Base-by-base conservation (phyloP, 30 jellyfish, hydroid and myxozoan species). In the Aurelia sp. region DNA sequence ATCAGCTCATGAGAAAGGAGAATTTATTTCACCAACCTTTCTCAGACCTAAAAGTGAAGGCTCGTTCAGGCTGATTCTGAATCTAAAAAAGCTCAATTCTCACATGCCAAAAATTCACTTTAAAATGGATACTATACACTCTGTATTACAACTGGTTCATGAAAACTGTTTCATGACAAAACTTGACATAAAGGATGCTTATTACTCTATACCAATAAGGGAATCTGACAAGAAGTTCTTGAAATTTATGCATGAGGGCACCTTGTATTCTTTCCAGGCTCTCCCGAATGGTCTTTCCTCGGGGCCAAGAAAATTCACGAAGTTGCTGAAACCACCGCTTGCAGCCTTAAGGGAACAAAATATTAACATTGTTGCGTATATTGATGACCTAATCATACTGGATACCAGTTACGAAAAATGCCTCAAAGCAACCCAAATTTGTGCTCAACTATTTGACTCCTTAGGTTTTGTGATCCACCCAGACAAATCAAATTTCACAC, bases 21-120 rank as follows among this genome's bases (percentile, higher is more conserved):
- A 69, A 41, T 48, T 40, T 19, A 80, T 80, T 16, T 80, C 91
- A n/a, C 85, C 91, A 12, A 65, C 44, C 24, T 80, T 80, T 41
- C 67, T 66, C 5, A 20, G 60, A 50, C 53, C 57, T 35, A 80
- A 80, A 67, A 18, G 40, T 18, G 85, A 66, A 24, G 84, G 65
- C 18, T 41, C 83, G 27, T 80, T 8, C 65, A 77, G 91, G 33
- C 19, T 80, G 30, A 80, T 80, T 4, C 27, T 80, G 58, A 64
- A 80, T 66, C 51, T 80, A 44, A 64, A 66, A 61, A 59, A 66
- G 11, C 63, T 63, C 9, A 80, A 80, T 66, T 22, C 40, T 18
- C 40, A 11, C 63, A 66, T 63, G 72, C 57, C 58, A 33, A 63
- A 80, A 35, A 44, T 59, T 41, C 91, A 80, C 35, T 80, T 80